phyloP scores from a whole-genome alignment of 2,113 vertebrate species.

The Crotalus horridus region DNA sequence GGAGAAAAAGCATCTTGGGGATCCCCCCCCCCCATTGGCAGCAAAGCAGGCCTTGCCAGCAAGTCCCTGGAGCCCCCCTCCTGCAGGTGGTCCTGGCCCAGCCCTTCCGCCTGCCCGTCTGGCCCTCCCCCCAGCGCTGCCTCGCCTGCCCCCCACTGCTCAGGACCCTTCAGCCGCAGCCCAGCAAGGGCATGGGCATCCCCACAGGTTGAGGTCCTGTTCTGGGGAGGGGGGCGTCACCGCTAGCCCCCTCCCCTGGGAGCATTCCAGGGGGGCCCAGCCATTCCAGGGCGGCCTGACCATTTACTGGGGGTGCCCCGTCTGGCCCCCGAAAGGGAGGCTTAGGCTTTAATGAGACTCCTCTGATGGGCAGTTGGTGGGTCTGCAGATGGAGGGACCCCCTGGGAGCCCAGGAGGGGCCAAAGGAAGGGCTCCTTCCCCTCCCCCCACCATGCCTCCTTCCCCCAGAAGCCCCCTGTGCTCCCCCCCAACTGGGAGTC shows the following conservation, averaged over 20 bases:
- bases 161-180: background rate
- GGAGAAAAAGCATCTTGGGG: background rate
- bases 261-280: background rate
- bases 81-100: background rate
- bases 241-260: background rate
- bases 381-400: background rate
- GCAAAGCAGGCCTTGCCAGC: too few relatives aligned
- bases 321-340: background rate
- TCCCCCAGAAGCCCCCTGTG: background rate
- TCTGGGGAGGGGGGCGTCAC: background rate
- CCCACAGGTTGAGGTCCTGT: background rate
- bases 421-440: background rate
- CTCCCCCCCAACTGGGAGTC: background rate
- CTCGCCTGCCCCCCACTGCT: background rate
- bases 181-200: accelerated
- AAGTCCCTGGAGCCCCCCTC: too few relatives aligned
- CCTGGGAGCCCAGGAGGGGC: too few relatives aligned
- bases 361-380: background rate
- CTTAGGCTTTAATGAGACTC: background rate
- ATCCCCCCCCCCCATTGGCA: too few relatives aligned
- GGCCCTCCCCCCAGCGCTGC: background rate
- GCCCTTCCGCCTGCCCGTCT: background rate
- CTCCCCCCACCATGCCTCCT: background rate
- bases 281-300: too few relatives aligned
- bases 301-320: background rate